These are phyloP conservation scores for Saguinus midas DNA, from an alignment of 2,113 vertebrate species.

Conservation along the genomic window DNA sequence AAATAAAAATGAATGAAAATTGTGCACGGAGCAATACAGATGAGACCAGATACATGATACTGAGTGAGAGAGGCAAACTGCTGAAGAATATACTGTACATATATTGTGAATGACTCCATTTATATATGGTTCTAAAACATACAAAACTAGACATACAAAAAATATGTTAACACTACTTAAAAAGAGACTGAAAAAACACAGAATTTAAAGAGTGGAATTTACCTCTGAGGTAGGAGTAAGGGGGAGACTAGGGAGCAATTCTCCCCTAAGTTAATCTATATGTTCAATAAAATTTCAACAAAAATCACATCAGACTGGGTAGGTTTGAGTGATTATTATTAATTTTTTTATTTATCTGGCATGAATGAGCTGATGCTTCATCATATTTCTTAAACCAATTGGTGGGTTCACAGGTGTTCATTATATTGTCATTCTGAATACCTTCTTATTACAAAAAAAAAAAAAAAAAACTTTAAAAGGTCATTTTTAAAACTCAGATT, in stretches of 20 bases:
- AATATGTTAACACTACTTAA: background rate
- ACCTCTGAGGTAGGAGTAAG: background rate
- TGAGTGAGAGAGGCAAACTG: background rate
- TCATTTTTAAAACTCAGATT: background rate
- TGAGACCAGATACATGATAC: background rate
- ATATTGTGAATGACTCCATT: background rate
- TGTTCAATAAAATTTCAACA: background rate
- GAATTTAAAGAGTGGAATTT: constrained; percentile 34
- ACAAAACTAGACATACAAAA: constrained; percentile 41
- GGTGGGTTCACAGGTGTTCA: background rate
- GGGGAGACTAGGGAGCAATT: background rate
- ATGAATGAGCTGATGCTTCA: background rate
- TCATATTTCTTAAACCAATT: background rate
- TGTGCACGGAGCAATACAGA: background rate
- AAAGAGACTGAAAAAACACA: background rate
- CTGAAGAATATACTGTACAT: background rate
- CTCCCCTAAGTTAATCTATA: background rate
- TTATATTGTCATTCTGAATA: background rate
- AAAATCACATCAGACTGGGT: background rate
- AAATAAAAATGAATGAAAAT: constrained; percentile 3
- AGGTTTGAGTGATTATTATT: background rate
- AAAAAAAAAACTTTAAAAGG: background rate
- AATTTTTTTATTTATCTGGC: background rate
- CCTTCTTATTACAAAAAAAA: background rate
- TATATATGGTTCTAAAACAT: background rate